A percentile compares a stretch with the other conserved stretches of the same genome.
These are phyloP conservation scores for Brachionus koreanus DNA, from an alignment of 1,140 invertebrate species.

Conservation along the genomic window DNA sequence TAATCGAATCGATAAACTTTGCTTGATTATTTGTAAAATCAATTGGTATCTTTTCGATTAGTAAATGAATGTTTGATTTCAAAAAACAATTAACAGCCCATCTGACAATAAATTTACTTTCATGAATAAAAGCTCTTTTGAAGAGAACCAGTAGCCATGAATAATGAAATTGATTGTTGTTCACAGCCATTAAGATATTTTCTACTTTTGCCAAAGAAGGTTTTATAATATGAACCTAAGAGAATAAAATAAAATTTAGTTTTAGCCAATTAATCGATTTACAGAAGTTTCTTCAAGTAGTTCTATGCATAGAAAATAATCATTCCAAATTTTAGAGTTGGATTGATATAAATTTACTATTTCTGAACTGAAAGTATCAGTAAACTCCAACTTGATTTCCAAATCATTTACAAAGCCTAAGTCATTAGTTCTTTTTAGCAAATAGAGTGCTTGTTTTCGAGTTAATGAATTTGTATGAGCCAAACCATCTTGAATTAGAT, in stretches of 20 bases:
- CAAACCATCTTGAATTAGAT: slow-evolving; percentile 29
- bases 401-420: background rate
- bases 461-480: slow-evolving; percentile 30
- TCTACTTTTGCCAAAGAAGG: background rate
- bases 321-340: slow-evolving; percentile 22
- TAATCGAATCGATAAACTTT: background rate
- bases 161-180: slow-evolving; percentile 24
- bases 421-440: slow-evolving; percentile 39
- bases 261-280: background rate
- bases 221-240: slow-evolving; percentile 35
- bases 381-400: background rate
- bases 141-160: slow-evolving; percentile 18
- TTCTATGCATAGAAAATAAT: slow-evolving; percentile 41
- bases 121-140: slow-evolving; percentile 20
- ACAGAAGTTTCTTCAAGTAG: slow-evolving; percentile 33
- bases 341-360: background rate
- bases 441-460: slow-evolving; percentile 40
- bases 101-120: slow-evolving; percentile 34
- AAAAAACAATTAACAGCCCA: slow-evolving; percentile 30
- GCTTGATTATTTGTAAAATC: background rate
- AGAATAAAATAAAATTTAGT: background rate
- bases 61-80: background rate
- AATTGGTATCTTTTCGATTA: background rate
- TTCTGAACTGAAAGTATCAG: background rate
- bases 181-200: background rate